Evolutionary conservation across 2,797 vertebrate species (phyloP), one percentile per base, ranked within the genome.

Genomic region (Micropoecilia bifurca): DNA sequence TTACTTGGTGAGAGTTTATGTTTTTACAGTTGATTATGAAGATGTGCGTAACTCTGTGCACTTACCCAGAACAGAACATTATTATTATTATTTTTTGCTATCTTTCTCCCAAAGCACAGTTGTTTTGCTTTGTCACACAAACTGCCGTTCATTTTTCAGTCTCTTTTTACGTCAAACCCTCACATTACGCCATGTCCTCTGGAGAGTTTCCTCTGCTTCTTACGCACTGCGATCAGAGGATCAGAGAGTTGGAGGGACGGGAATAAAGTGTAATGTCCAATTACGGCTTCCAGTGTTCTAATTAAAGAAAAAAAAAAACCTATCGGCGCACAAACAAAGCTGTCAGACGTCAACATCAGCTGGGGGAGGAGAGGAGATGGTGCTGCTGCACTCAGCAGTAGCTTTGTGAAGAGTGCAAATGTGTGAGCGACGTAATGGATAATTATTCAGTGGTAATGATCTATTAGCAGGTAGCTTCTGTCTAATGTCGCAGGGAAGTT

Each of bases 361-460:
- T 53, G 72, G 82, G 47, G 85, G 76, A 73, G 69, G 36, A 28
- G 84, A 78, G 83, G 82, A 89, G 82, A 87, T 75, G 33, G 74
- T 39, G 75, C 81, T 79, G 90, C 88, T 91, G 89, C 77, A 86
- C 91, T 91, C 92, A 90, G 92, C 90, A 85, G 78, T 83, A 55
- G 81, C 81, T 91, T 85, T 91, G 91, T 92, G 83, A 82, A n/a
- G 80, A 77, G 78, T 78, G 76, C 83, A 79, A 83, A 80, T 77
- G 83, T 80, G 85, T 87, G 75, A 75, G 80, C 39, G 79, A 83
- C 80, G 87, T 87, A 93, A 92, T 87, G 87, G 90, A 83, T 90
- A 89, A 95, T 96, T 92, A 93, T 89, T 91, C 86, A 86, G 90
- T 81, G 76, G 77, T 95, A 94, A 95, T 92, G 90, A 92, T 92